Evolutionary conservation across 2,113 vertebrate species (phyloP), one percentile per base, ranked within the genome.

Genomic region (Crotophaga sulcirostris): DNA sequence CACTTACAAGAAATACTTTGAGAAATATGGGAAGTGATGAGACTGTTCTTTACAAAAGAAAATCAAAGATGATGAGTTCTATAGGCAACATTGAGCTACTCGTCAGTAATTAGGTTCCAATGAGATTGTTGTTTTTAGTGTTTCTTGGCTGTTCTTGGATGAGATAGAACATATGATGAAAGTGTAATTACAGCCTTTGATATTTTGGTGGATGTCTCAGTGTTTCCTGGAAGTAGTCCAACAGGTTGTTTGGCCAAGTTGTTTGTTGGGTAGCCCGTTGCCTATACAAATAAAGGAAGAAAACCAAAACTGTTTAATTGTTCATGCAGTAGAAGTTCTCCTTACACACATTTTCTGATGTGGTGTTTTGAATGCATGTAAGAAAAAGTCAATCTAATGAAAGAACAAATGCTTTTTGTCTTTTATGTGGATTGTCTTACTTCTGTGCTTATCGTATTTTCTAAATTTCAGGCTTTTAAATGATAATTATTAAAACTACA

Each of bases 31-130:
- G 82, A 96, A 94, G 84, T 94, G 82, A 86, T 92, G 81, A 96
- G 89, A 33, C 60, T 42, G 34, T 52, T 94, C 72, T 94, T 84
- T 94, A 95, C 87, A 87, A 80, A 90, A 88, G 51, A 83, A 86
- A 94, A 95, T 93, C 87, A 95, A 96, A 97, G 91, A 95, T 95
- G 59, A 87, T 79, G 91, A 84, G 58, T 89, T 94, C 89, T 97
- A 94, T 94, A 96, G 81, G 72, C 77, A 91, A 29, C 74, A 92
- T 67, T 94, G 81, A 95, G 91, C 84, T 94, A 34, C 73, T 84
- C 95, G 91, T 82, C 87, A 97, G 79, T 92, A 95, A 97, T 96
- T 92, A 89, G 87, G 90, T 95, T 90, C 95, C 96, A 86, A 96
- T 96, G 94, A 90, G 60, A 69, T 91, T 91, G 49, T 42, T 56